A percentile compares a stretch with the other conserved stretches of the same genome.
Conservation (phyloP, 2,888 invertebrate species). For the Andrena bicolor region DNA sequence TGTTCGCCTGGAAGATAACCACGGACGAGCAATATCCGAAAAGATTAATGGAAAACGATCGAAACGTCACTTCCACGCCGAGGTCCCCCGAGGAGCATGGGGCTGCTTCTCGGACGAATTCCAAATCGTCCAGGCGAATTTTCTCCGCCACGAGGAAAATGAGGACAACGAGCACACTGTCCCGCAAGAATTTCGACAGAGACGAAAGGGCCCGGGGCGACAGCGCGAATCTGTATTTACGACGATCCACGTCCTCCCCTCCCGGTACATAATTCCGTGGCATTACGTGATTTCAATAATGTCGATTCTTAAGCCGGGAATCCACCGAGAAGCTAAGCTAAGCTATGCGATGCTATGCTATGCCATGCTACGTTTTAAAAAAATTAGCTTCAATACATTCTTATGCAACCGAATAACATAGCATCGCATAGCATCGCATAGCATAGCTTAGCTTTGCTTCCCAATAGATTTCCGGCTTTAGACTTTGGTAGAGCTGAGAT, state of each 20-base stretch:
- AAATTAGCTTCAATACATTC: no score
- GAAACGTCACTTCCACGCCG: constrained; percentile 9
- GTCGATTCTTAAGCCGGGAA: no score
- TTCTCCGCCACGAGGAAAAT: background rate
- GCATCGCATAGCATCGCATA: no score
- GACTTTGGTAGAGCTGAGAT: no score
- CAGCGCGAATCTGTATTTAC: background rate
- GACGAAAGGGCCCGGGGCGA: background rate
- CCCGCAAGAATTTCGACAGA: background rate
- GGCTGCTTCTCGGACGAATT: background rate
- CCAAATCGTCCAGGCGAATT: constrained; percentile 4
- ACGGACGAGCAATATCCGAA: constrained; percentile 76
- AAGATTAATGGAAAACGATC: constrained; percentile 40
- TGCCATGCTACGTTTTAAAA: no score
- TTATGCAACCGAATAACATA: no score
- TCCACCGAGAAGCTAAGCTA: no score
- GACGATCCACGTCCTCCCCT: constrained; percentile 2
- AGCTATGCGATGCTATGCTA: no score
- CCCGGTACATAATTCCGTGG: constrained; percentile 28
- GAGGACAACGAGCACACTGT: background rate
- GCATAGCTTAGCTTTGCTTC: no score
- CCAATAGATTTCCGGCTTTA: no score
- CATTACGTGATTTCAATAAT: no score
- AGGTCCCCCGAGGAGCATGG: constrained; percentile 1
- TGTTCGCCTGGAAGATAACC: constrained; percentile 75